Evolutionary conservation across 2,888 invertebrate genomes (phyloP).

Genomic region (Phragmatobia fuliginosa): DNA sequence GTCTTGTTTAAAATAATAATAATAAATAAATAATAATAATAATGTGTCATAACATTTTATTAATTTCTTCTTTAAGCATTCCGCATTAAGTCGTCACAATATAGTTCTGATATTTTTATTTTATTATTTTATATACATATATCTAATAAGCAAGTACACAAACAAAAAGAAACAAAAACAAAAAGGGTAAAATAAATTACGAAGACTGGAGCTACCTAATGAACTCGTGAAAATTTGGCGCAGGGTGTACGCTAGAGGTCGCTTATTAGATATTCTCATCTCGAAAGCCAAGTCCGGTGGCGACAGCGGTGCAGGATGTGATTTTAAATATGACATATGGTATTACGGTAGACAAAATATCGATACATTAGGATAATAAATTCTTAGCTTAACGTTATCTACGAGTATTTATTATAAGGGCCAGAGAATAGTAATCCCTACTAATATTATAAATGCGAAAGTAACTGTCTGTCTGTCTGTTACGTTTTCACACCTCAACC

Average conservation of each 20-base stretch:
- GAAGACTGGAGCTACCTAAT: slow-evolving; percentile 75
- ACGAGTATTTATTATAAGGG: not conserved
- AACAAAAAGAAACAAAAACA: slow-evolving; percentile 65
- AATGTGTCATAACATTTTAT: not conserved
- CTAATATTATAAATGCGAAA: too few relatives aligned
- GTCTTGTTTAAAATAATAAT: too few relatives aligned
- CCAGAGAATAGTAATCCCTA: not conserved
- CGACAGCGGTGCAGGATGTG: slow-evolving; percentile 57
- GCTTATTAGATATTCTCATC: slow-evolving; percentile 76
- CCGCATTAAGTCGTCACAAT: not conserved
- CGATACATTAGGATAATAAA: slow-evolving; percentile 3
- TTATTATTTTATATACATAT: slow-evolving; percentile 23
- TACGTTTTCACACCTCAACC: too few relatives aligned
- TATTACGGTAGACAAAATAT: slow-evolving; percentile 35
- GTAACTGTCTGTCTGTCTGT: too few relatives aligned
- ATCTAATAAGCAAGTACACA: slow-evolving; percentile 63
- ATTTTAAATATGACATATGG: slow-evolving; percentile 58
- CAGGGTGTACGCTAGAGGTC: slow-evolving; percentile 68
- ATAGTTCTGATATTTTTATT: not conserved
- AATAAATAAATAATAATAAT: too few relatives aligned
- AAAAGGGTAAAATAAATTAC: slow-evolving; percentile 72
- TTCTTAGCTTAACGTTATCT: not conserved
- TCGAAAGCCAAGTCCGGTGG: slow-evolving; percentile 64
- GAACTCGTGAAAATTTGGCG: slow-evolving; percentile 76
- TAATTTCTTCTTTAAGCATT: not conserved